Percentiles rank a stretch among this genome's conserved stretches.
Conservation (phyloP, 2,797 vertebrate genomes). For the Hafferia zeledoni region DNA sequence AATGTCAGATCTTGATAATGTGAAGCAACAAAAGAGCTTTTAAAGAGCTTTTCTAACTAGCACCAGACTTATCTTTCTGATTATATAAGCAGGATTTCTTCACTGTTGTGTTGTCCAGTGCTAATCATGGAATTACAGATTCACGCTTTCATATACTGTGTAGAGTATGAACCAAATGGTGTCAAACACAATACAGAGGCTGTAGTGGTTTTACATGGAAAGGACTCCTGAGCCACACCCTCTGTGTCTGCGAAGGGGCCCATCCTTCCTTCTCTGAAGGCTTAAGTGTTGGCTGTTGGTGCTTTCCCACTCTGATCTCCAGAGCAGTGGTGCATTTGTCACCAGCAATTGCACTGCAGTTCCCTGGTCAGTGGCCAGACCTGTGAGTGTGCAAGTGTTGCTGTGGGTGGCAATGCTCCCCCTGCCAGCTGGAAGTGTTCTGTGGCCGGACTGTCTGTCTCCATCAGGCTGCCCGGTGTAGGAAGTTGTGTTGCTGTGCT, state of each 20-base stretch:
- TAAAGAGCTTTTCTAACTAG: slow-evolving; percentile 22
- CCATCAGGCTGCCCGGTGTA: background rate
- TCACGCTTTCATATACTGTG: background rate
- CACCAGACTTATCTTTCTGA: slow-evolving; percentile 49
- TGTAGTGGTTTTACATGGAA: background rate
- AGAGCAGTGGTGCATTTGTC: background rate
- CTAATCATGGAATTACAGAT: slow-evolving; percentile 47
- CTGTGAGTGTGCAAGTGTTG: background rate
- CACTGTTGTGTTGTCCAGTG: slow-evolving; percentile 16
- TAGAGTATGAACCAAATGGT: background rate
- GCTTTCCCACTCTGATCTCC: background rate
- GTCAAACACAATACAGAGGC: background rate
- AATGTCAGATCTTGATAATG: slow-evolving; percentile 62
- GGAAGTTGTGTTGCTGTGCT: background rate
- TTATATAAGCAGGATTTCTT: slow-evolving; percentile 63
- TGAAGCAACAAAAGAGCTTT: slow-evolving; percentile 53
- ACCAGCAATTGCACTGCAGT: background rate
- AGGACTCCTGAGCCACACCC: background rate
- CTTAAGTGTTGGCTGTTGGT: background rate
- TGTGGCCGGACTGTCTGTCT: fast-evolving
- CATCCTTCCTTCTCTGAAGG: background rate
- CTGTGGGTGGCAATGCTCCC: background rate
- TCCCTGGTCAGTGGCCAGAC: background rate
- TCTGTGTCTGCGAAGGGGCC: fast-evolving
- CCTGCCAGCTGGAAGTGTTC: background rate